phyloP scores from a whole-genome alignment of 2,888 invertebrate genomes.

The Ditula angustiorana region DNA sequence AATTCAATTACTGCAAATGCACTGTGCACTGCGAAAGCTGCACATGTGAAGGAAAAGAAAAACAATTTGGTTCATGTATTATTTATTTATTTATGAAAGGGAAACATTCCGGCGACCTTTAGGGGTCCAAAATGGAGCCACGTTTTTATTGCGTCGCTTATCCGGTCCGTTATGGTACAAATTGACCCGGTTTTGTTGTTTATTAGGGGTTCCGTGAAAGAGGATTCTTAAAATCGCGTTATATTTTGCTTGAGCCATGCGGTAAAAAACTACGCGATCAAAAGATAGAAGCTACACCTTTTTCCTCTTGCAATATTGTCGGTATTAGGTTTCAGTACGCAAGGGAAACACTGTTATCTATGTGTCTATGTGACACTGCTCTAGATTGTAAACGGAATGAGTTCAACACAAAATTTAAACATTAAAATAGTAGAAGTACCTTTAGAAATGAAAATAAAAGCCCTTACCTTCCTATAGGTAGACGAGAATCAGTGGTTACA shows the following conservation, averaged over 20 bases:
- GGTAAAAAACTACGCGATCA: not conserved
- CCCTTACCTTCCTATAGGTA: too few relatives aligned
- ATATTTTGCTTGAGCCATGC: not conserved
- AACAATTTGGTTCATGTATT: slow-evolving; percentile 28
- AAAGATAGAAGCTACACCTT: not conserved
- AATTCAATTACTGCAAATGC: too few relatives aligned
- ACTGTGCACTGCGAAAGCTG: slow-evolving; percentile 4
- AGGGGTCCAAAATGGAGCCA: not conserved
- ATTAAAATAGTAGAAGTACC: too few relatives aligned
- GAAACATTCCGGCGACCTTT: slow-evolving; percentile 20
- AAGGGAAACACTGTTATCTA: too few relatives aligned
- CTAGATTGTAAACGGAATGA: too few relatives aligned
- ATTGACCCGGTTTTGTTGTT: slow-evolving; percentile 4
- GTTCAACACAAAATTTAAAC: too few relatives aligned
- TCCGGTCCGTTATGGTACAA: slow-evolving; percentile 24
- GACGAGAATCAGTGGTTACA: too few relatives aligned
- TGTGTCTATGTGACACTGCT: too few relatives aligned
- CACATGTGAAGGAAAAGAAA: slow-evolving; percentile 26
- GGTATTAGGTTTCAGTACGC: too few relatives aligned
- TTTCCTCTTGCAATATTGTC: not conserved
- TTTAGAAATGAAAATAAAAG: too few relatives aligned
- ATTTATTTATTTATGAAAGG: slow-evolving; percentile 28
- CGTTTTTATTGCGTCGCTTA: slow-evolving; percentile 13
- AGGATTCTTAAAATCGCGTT: not conserved
- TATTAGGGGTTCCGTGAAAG: not conserved